Evolutionary conservation across 2,113 vertebrate species (phyloP).

Genomic region (Malurus melanocephalus): DNA sequence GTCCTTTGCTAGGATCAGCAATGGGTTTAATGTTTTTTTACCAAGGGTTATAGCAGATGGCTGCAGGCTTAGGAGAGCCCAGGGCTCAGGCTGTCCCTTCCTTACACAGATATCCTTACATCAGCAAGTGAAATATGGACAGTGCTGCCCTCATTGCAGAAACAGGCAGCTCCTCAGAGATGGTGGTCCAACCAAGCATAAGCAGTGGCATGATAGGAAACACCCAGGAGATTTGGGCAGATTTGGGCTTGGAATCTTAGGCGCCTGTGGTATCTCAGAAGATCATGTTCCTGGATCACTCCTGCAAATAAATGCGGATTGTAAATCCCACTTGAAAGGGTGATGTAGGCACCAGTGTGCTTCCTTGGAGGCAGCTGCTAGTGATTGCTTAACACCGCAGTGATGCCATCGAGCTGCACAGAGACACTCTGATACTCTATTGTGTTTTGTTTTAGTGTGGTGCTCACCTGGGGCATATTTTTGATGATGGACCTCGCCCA

Average conservation of each 20-base stretch:
- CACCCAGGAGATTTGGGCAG: not conserved
- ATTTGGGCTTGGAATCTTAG: not conserved
- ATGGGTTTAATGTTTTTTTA: not conserved
- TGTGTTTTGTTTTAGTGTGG: constrained; percentile 87
- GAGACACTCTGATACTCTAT: not conserved
- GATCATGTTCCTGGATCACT: not conserved
- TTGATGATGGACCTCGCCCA: constrained; percentile 92
- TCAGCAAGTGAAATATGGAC: not conserved
- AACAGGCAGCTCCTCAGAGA: not conserved
- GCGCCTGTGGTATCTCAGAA: not conserved
- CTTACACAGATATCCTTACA: not conserved
- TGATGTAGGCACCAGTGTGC: accelerated
- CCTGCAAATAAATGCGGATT: not conserved
- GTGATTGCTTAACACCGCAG: not conserved
- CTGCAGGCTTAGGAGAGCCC: not conserved
- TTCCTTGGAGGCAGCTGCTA: not conserved
- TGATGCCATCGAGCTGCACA: not conserved
- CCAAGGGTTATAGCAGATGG: not conserved
- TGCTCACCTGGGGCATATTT: constrained; percentile 94
- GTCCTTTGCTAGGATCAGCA: not conserved
- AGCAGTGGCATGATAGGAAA: accelerated
- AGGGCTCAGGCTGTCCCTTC: not conserved
- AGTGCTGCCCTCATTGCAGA: not conserved
- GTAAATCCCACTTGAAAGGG: not conserved
- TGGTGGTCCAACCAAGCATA: not conserved